phyloP scores from a whole-genome alignment of 2,888 invertebrate species.

The Melipona beecheii region DNA sequence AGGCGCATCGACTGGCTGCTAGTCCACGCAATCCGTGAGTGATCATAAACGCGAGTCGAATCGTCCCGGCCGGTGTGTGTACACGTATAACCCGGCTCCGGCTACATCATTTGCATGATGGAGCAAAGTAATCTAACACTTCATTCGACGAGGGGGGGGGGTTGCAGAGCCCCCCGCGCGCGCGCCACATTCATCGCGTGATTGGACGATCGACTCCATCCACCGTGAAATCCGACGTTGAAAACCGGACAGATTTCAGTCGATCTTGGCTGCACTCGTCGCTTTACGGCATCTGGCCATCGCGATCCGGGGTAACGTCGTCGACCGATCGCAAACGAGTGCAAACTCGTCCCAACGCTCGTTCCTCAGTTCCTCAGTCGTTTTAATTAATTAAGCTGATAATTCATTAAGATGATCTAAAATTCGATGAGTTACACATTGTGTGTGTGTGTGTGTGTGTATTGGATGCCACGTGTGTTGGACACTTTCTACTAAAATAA shows the following conservation, averaged over 20 bases:
- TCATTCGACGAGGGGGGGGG: conserved; percentile 3
- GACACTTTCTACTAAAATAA: too few species aligned
- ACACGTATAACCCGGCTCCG: neutral
- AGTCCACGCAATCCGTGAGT: conserved; percentile 19
- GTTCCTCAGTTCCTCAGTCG: neutral
- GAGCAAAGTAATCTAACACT: conserved; percentile 63
- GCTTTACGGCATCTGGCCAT: neutral
- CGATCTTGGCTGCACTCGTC: neutral
- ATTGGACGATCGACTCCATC: conserved; percentile 24
- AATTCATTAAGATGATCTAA: too few species aligned
- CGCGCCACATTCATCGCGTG: neutral
- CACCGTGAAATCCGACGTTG: neutral
- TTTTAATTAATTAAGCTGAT: neutral
- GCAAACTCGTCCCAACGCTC: neutral
- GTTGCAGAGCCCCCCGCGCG: too few species aligned
- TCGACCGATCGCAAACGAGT: neutral
- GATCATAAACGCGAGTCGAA: conserved; percentile 18
- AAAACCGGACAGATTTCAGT: neutral
- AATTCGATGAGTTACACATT: too few species aligned
- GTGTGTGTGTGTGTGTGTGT: too few species aligned
- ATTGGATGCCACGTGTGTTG: too few species aligned
- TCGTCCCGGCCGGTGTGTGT: neutral
- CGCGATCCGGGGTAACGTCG: neutral
- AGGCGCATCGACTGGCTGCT: conserved; percentile 4
- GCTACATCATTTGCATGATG: conserved; percentile 58